Evolutionary conservation across 2,888 invertebrate genomes (phyloP), one percentile per base, ranked within the genome.

Genomic region (Himalopsyche japonica): DNA sequence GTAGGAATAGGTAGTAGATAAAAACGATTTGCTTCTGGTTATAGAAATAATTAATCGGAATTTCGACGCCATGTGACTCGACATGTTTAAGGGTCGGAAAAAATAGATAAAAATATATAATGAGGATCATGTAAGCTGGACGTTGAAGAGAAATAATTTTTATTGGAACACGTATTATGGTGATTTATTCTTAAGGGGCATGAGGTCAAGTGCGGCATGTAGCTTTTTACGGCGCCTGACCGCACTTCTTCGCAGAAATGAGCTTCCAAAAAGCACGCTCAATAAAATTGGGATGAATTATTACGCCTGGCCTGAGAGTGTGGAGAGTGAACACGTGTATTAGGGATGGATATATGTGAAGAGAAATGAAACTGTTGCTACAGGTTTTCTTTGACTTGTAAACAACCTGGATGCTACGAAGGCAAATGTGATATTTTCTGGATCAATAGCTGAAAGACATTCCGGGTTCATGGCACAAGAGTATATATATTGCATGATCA

Each of bases 271-370:
- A 76, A 47, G 78, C 78, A 78, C 78, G 78, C 78, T 78, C 37
- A 78, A 78, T 78, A 78, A 78, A 78, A 78, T 78, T 78, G 37
- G 43, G 78, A 78, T 78, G 78, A 78, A 78, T 78, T 78, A 78
- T 78, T 47, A 43, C 37, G 78, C 47, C 37, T 43, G 47, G 27
- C 43, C 78, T 78, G 20, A 78, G 47, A 78, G 78, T 70, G 27
- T 70, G 27, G 70, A 70, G 70, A 70, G 30, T 70, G 70, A 70
- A 70, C 70, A 27, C 70, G 70, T 70, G 70, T 70, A 70, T 70
- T 27, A 15, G 27, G 70, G 30, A 70, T 70, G 12, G 27, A 70
- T 70, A 15, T 70, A 70, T 70, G 70, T 27, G 20, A 27, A 70
- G 27, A 70, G 70, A 70, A 70, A 70, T 70, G 70, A 70, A 70